Percentiles rank a stretch among this genome's conserved stretches.
These are phyloP conservation scores for Athene noctua DNA, from an alignment of 2,113 vertebrate genomes.

Conservation along the genomic window DNA sequence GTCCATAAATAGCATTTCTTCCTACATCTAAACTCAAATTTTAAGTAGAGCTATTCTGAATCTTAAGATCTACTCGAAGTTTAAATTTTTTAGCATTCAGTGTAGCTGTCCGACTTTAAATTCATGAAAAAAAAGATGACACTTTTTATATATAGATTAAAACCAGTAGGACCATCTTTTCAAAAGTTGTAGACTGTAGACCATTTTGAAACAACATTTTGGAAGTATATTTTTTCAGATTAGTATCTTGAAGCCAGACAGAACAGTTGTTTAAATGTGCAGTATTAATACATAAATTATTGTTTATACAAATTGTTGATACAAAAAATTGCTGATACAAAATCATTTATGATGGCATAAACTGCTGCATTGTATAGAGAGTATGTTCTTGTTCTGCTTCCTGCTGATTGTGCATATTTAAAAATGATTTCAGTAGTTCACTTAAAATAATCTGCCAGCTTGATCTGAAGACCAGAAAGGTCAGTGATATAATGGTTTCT, in stretches of 20 bases:
- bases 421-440: background rate
- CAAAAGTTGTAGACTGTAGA: constrained; percentile 38
- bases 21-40: background rate
- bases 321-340: background rate
- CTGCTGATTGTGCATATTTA: background rate
- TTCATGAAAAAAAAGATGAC: constrained; percentile 48
- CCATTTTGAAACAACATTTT: constrained; percentile 29
- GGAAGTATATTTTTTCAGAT: constrained; percentile 18
- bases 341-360: background rate
- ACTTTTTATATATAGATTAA: constrained; percentile 48
- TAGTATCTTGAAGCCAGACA: constrained; percentile 38
- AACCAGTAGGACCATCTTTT: constrained; percentile 57
- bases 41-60: background rate
- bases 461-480: background rate
- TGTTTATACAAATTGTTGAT: background rate
- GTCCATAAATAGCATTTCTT: background rate
- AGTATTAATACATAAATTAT: background rate
- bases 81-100: background rate
- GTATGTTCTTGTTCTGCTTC: background rate
- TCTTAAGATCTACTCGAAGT: background rate
- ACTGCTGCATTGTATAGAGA: background rate
- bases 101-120: background rate
- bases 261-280: constrained; percentile 24
- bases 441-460: background rate
- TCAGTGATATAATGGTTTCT: background rate